Percentiles rank a stretch among this genome's conserved stretches.
Evolutionary conservation across 2,888 invertebrate species (phyloP).

Genomic region (Hecatera dysodea): DNA sequence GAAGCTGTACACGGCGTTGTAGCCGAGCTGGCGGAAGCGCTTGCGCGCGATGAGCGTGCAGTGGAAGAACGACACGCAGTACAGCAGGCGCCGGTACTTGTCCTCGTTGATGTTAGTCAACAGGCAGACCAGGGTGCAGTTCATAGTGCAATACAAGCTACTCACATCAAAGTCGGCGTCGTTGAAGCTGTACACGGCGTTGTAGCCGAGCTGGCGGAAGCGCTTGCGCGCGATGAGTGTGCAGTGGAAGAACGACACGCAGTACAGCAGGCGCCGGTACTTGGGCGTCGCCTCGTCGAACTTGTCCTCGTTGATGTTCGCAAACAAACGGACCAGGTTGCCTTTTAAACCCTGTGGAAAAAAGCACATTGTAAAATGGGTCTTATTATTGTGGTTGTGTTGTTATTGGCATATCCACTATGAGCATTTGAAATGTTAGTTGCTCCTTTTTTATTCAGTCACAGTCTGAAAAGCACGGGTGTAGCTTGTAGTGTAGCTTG

Average conservation of each 20-base stretch:
- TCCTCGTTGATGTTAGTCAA: slow-evolving; percentile 95
- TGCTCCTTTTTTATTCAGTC: too few relatives aligned
- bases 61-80: slow-evolving; percentile 96
- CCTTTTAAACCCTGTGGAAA: slow-evolving; percentile 89
- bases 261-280: slow-evolving; percentile 95
- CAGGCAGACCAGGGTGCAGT: slow-evolving; percentile 92
- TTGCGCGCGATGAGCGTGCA: slow-evolving; percentile 95
- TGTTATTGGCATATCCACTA: too few relatives aligned
- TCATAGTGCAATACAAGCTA: too few relatives aligned
- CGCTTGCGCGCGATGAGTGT: slow-evolving; percentile 96
- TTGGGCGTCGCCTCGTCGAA: slow-evolving; percentile 93
- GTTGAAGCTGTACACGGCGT: slow-evolving; percentile 97
- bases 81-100: slow-evolving; percentile 95
- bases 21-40: slow-evolving; percentile 96
- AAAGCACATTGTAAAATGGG: too few relatives aligned
- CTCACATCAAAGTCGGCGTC: slow-evolving; percentile 97
- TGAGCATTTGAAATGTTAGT: too few relatives aligned
- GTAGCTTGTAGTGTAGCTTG: neutral
- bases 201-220: slow-evolving; percentile 97
- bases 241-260: slow-evolving; percentile 96
- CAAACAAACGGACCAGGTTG: slow-evolving; percentile 96
- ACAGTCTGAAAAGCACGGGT: too few relatives aligned
- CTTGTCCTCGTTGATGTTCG: slow-evolving; percentile 94
- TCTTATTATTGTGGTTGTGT: too few relatives aligned
- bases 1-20: slow-evolving; percentile 97